Evolutionary conservation across 2,113 vertebrate species (phyloP).

Genomic region (Lophius piscatorius): DNA sequence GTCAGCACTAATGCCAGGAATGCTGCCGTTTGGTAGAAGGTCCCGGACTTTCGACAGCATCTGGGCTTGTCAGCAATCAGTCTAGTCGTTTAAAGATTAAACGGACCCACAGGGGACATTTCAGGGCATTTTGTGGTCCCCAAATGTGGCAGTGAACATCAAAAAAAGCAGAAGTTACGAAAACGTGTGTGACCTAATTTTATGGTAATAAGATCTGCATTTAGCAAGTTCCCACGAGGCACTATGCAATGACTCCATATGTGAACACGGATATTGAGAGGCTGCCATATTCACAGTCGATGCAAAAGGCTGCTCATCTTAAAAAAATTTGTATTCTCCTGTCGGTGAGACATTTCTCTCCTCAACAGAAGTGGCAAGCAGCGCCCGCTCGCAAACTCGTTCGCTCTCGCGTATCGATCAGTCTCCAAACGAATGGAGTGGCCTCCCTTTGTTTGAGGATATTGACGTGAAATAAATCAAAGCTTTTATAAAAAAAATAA

Average conservation of each 20-base stretch:
- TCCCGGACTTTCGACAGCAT: conserved; percentile 24
- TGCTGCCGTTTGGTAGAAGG: conserved; percentile 30
- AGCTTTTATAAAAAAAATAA: too few species aligned
- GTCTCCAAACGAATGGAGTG: too few species aligned
- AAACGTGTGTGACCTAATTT: conserved; percentile 50
- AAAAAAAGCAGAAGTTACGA: conserved; percentile 30
- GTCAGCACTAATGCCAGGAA: conserved; percentile 35
- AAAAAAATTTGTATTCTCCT: conserved; percentile 15
- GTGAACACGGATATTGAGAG: conserved; percentile 29
- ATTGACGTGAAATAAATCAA: too few species aligned
- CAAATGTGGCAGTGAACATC: conserved; percentile 5
- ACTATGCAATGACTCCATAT: conserved; percentile 8
- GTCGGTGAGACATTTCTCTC: conserved; percentile 10
- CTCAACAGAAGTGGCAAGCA: conserved; percentile 7
- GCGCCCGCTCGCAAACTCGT: too few species aligned
- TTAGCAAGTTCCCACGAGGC: conserved; percentile 28
- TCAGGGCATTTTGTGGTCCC: conserved; percentile 14
- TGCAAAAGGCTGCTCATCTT: background rate
- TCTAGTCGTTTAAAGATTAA: conserved; percentile 39
- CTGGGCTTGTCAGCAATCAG: conserved; percentile 47
- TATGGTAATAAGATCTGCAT: conserved; percentile 31
- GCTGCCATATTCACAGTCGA: background rate
- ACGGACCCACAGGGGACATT: conserved; percentile 19
- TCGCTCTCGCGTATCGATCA: background rate
- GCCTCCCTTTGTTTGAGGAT: too few species aligned